Base-by-base conservation (phyloP, 2,113 vertebrate genomes). In the Platichthys stellatus region DNA sequence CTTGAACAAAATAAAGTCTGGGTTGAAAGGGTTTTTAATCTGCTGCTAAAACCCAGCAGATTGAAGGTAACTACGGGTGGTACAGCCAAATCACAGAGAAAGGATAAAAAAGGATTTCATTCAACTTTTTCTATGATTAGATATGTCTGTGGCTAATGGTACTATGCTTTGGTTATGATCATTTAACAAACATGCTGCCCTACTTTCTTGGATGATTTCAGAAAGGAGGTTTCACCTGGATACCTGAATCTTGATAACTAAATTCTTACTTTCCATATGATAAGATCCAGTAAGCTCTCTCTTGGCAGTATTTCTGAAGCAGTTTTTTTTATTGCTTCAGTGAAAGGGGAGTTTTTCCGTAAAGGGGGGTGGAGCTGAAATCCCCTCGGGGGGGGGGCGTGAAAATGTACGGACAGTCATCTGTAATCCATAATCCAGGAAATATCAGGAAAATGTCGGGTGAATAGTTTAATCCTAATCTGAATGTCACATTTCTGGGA, bases 401-500 rank as follows among this genome's bases (percentile, higher is more conserved):
- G 79, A 86, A 90, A 82, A 85, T 81, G 24, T 71, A 65, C 76
- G 31, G 71, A 69, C 23, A 3, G 35, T 45, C 31, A 74, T 81
- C 64, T 82, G 69, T 83, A 84, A 90, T 73, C 83, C 67, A 73
- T 89, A 90, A 90, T 90, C 84, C 84, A 86, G 28, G 75, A 68
- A 75, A 59, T 74, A 38, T 45, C 64, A 71, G 58, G 26, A 78
- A 86, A 89, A 88, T 85, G 54, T 74, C 59, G 64, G 38, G 38
- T 86, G 26, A 87, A 72, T 60, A 73, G 5, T 69, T 65, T 86
- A 88, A 89, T 89, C 84, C 60, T 88, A 71, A 90, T 89, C 79
- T 81, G 58, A 81, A 72, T n/a, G 10, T 77, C 74, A 5, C 45
- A 59, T 80, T 78, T 56, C 64, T 63, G 72, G 28, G 31, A 81